Conservation (phyloP, 1,140 invertebrate genomes). For the Sycophila sp. region DNA sequence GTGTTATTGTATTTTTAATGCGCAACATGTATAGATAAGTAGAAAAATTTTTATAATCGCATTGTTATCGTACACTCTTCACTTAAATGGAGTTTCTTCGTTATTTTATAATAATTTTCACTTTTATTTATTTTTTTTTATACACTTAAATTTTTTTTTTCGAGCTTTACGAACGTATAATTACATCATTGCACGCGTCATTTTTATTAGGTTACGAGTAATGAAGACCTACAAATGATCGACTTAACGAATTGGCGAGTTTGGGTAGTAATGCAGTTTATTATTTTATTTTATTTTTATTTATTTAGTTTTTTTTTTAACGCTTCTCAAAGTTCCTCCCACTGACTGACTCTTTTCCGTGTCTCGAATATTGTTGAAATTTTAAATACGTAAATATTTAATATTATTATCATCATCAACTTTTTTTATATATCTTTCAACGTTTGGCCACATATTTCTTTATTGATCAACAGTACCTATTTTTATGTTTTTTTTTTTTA, state of each 20-base stretch:
- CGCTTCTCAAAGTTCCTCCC: neutral
- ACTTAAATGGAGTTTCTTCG: conserved; percentile 37
- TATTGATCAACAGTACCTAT: too few relatives aligned
- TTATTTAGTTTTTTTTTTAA: neutral
- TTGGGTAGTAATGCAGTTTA: conserved; percentile 23
- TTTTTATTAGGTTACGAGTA: conserved; percentile 43
- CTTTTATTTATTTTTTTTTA: conserved; percentile 45
- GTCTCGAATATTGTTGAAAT: conserved; percentile 12
- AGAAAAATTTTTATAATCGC: conserved; percentile 56
- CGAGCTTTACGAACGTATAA: conserved; percentile 17
- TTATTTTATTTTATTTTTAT: conserved; percentile 10
- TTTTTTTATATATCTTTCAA: conserved; percentile 9
- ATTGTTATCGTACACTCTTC: conserved; percentile 42
- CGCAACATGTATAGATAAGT: conserved; percentile 57
- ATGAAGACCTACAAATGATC: conserved; percentile 46
- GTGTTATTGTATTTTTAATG: conserved; percentile 44
- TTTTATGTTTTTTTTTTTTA: too few relatives aligned
- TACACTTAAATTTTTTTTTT: conserved; percentile 16
- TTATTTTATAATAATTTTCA: conserved; percentile 38
- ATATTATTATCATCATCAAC: conserved; percentile 38
- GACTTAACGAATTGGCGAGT: conserved; percentile 44
- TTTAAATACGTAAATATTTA: conserved; percentile 29
- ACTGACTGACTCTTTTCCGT: neutral
- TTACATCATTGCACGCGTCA: conserved; percentile 43
- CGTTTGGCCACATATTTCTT: conserved; percentile 29